phyloP scores from a whole-genome alignment of 1,140 invertebrate species.

The Geopemphigus sp. region DNA sequence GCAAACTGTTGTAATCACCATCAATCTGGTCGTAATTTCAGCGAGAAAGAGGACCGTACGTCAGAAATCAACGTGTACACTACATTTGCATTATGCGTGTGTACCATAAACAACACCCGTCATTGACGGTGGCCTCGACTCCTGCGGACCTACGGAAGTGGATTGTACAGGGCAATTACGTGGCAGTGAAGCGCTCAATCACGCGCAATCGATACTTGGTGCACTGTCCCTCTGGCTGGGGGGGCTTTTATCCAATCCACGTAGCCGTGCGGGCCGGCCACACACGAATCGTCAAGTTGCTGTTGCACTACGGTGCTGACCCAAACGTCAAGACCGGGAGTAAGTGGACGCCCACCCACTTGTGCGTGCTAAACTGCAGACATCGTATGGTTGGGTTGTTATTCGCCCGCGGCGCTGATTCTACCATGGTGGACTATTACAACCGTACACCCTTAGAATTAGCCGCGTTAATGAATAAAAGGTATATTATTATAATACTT shows the following conservation, averaged over 20 bases:
- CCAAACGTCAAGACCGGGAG: not conserved
- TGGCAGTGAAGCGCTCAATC: not conserved
- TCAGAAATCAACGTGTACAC: too few species aligned
- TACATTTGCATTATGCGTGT: not conserved
- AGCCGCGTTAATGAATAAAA: constrained; percentile 9
- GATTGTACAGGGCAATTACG: constrained; percentile 4
- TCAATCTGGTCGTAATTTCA: too few species aligned
- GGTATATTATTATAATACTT: not conserved
- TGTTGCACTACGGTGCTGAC: constrained; percentile 12
- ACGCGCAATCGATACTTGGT: not conserved
- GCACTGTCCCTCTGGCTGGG: not conserved
- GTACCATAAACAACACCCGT: not conserved
- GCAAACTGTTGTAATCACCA: too few species aligned
- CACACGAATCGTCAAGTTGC: not conserved
- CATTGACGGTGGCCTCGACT: not conserved
- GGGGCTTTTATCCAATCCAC: not conserved
- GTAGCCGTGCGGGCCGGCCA: constrained; percentile 8
- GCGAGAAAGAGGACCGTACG: too few species aligned
- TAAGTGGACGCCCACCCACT: not conserved
- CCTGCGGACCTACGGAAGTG: constrained; percentile 1
- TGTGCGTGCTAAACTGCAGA: not conserved
- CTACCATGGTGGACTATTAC: not conserved
- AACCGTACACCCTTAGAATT: constrained; percentile 4
- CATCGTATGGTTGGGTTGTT: not conserved
- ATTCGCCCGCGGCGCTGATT: not conserved